These are phyloP conservation scores for Spermophilus dauricus DNA, from an alignment of 2,113 vertebrate genomes.

Conservation along the genomic window DNA sequence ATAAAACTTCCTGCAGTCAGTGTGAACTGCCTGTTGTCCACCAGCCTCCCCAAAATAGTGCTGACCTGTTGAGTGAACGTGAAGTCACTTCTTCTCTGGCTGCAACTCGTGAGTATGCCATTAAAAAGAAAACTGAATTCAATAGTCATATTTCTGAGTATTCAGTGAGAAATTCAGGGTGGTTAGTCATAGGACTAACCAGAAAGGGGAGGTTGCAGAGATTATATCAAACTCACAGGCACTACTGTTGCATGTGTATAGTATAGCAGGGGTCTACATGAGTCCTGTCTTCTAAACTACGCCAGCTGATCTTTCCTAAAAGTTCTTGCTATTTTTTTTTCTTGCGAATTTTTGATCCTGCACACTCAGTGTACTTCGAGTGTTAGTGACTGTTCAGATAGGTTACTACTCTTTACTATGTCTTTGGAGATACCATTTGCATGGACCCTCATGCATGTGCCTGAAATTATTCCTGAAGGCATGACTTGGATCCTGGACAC, in stretches of 20 bases:
- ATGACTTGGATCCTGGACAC: background rate
- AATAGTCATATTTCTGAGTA: background rate
- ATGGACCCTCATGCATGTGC: background rate
- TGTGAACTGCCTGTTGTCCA: background rate
- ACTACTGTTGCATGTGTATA: background rate
- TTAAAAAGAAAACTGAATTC: background rate
- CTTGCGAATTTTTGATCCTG: background rate
- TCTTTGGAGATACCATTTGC: background rate
- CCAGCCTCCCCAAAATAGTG: background rate
- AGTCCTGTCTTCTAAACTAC: background rate
- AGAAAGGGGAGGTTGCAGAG: background rate
- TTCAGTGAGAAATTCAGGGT: background rate
- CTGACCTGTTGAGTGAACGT: background rate
- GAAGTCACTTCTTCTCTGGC: too few relatives aligned
- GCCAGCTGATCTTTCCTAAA: background rate
- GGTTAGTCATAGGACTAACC: background rate
- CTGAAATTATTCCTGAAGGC: background rate
- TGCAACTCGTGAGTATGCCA: too few relatives aligned
- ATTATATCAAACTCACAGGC: background rate
- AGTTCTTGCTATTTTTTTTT: background rate
- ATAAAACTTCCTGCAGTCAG: background rate
- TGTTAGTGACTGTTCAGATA: background rate
- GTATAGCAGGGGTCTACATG: background rate
- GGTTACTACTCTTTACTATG: background rate
- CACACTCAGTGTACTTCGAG: background rate